Evolutionary conservation across 1,140 invertebrate species (phyloP).

Genomic region (Drosophila pallidifrons): DNA sequence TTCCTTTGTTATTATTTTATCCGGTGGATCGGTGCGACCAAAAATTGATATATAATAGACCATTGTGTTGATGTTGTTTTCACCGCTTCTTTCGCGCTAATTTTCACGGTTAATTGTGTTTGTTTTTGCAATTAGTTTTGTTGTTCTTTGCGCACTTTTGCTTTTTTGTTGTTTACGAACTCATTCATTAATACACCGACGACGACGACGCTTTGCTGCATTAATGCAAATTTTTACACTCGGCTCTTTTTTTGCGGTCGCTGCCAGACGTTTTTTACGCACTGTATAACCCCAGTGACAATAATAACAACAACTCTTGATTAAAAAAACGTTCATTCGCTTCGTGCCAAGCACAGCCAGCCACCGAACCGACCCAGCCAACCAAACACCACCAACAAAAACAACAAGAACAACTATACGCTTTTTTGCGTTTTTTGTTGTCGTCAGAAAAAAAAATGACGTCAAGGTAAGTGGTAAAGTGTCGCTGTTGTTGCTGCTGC

Average conservation of each 20-base stretch:
- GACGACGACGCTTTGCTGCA: slow-evolving; percentile 50
- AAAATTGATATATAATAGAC: slow-evolving; percentile 81
- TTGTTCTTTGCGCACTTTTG: slow-evolving; percentile 34
- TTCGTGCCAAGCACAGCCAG: slow-evolving; percentile 76
- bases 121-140: slow-evolving; percentile 71
- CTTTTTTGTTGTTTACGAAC: slow-evolving; percentile 49
- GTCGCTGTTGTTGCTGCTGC: slow-evolving; percentile 15
- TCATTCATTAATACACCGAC: slow-evolving; percentile 69
- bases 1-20: slow-evolving; percentile 71
- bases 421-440: slow-evolving; percentile 61
- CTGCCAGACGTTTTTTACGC: slow-evolving; percentile 63
- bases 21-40: slow-evolving; percentile 75
- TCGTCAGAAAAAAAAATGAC: slow-evolving; percentile 66
- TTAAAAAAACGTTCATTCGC: slow-evolving; percentile 58
- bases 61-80: slow-evolving; percentile 52
- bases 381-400: slow-evolving; percentile 42
- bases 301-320: slow-evolving; percentile 52
- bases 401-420: slow-evolving; percentile 42
- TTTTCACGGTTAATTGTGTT: slow-evolving; percentile 68
- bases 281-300: slow-evolving; percentile 42
- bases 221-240: slow-evolving; percentile 78
- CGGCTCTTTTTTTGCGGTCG: slow-evolving; percentile 43
- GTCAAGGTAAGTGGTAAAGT: slow-evolving; percentile 73
- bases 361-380: slow-evolving; percentile 49
- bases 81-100: slow-evolving; percentile 18